Base-by-base conservation (phyloP, 2,797 vertebrate species). In the Ctenosaura bakeri region DNA sequence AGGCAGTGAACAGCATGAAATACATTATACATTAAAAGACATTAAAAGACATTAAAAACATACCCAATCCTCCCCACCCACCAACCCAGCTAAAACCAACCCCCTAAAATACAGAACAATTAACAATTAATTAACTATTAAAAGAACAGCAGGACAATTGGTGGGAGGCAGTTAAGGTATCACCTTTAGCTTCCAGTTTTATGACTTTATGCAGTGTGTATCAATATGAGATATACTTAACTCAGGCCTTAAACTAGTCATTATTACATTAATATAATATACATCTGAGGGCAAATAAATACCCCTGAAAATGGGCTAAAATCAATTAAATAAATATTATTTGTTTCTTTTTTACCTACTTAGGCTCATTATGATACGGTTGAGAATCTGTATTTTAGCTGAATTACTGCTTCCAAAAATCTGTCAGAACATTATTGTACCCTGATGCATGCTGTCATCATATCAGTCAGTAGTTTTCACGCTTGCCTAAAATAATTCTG, bases 401-500 rank as follows among this genome's bases (percentile, higher is more conserved):
- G 85, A 82, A 56, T 77, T 81, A 69, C 46, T 83, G 24, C 74
- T 88, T 92, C 66, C 85, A 38, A 90, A 78, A 42, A 83, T 69
- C 69, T 91, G 64, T 88, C 46, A 88, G 56, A 29, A 46, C 82
- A 76, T 82, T 89, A 56, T 26, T 86, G 78, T 89, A 29, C 52
- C 46, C 46, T 86, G 59, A 86, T 82, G 84, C 35, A 24, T 85
- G 83, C 69, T 86, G 69, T 86, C 84, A 89, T 86, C 71, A 52
- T 83, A 83, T 90, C 85, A 90, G 59, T 52, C 89, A 87, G 85
- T 83, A 42, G 71, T 83, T 87, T 69, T 76, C 9, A 69, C 83
- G 81, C 83, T 85, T 81, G 56, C 79, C 87, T 86, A 91, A 89
- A 89, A 89, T 88, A 89, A 91, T 91, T 82, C 46, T 82, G 54